Percentiles rank a stretch among this genome's conserved stretches.
phyloP scores from a whole-genome alignment of 1,140 invertebrate genomes.

The Forficula auricularia region DNA sequence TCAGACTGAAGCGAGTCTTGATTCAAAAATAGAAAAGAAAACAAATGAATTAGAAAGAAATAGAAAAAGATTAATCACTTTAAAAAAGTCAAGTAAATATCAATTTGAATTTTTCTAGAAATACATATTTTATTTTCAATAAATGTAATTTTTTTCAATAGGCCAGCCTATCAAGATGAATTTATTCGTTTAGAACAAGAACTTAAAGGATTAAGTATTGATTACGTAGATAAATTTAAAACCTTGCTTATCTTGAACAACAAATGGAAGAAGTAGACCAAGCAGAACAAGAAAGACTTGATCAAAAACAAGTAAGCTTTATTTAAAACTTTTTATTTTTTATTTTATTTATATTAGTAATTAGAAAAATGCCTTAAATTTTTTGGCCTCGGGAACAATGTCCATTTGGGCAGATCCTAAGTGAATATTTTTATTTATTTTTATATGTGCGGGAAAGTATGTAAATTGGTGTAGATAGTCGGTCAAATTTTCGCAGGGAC shows the following conservation, averaged over 20 bases:
- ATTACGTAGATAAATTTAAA: conserved; percentile 73
- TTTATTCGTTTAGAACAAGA: conserved; percentile 81
- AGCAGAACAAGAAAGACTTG: conserved; percentile 48
- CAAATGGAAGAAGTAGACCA: conserved; percentile 50
- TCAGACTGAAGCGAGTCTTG: conserved; percentile 67
- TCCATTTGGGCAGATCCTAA: conserved; percentile 11
- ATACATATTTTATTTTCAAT: conserved; percentile 2
- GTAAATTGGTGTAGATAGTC: conserved; percentile 6
- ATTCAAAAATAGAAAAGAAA: conserved; percentile 81
- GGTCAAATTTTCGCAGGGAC: not conserved
- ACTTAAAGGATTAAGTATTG: conserved; percentile 64
- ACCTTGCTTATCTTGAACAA: conserved; percentile 65
- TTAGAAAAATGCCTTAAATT: not conserved
- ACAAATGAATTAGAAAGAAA: conserved; percentile 77
- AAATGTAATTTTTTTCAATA: conserved; percentile 22
- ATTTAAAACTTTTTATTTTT: conserved; percentile 1
- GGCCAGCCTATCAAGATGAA: conserved; percentile 94
- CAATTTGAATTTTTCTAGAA: conserved; percentile 3
- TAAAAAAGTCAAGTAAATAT: conserved; percentile 77
- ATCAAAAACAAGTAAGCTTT: conserved; percentile 28
- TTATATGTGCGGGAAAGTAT: not conserved
- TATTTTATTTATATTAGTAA: not conserved
- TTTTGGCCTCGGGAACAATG: not conserved
- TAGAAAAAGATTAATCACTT: conserved; percentile 75
- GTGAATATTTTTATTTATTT: conserved; percentile 8